Evolutionary conservation across 2,113 vertebrate genomes (phyloP), one percentile per base, ranked within the genome.

Genomic region (Poecilia latipinna): DNA sequence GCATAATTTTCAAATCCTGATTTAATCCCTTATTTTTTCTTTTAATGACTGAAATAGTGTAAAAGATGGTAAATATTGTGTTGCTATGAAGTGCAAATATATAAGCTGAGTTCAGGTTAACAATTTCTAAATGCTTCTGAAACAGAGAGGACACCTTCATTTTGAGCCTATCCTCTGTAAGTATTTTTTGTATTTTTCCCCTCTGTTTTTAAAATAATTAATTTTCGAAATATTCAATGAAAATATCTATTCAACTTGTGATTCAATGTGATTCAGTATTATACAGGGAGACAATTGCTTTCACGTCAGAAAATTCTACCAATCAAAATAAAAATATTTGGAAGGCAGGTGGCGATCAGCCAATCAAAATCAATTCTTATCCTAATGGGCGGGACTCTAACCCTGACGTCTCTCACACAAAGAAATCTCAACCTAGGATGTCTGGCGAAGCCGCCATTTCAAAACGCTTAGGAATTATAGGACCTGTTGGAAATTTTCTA

Each of bases 371-470:
- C 26, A 12, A 71, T 0, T 54, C 73, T 69, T 22, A 6, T 39
- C 33, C n/a, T 0, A 8, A 26, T 85, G 78, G 92, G 92, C 70
- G 91, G 75, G 39, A 4, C 64, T 8, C 15, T 29, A 7, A 0
- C 8, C 44, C 1, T 48, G n/a, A 17, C 42, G 65, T 24, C 29
- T 67, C 60, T 51, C 75, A 78, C 75, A 78, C 70, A 82, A 83
- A 89, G 74, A 86, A 87, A 89, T 86, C 82, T 57, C 72, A 80
- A 39, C 48, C 86, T 60, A 75, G 64, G 75, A 80, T 73, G 73
- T 79, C 70, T 76, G 79, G 78, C 28, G 74, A 62, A 82, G 89
- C 86, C 88, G 93, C 94, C 93, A 94, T 94, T 93, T 91, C 85
- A 87, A 91, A 87, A 62, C 74, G 42, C 37, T 1, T 33, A 66